Conservation (phyloP, 2,888 invertebrate genomes). For the Drosophila ezoana region DNA sequence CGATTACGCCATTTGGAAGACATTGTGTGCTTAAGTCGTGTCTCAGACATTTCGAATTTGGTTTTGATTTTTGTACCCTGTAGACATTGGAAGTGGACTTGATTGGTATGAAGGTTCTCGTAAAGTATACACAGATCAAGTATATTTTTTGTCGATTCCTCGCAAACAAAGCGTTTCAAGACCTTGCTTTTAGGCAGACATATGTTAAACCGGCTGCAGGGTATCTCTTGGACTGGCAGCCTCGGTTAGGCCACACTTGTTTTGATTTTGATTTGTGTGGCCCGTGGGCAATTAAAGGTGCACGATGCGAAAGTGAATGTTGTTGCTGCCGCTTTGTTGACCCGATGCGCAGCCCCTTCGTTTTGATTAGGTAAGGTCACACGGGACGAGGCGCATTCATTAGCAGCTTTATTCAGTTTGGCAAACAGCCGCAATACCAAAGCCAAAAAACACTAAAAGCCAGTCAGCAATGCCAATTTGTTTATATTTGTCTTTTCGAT, state of each 20-base stretch:
- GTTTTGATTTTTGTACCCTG: conserved; percentile 24
- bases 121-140: no score
- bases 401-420: conserved; percentile 20
- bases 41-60: conserved; percentile 27
- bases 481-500: conserved; percentile 23
- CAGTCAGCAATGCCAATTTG: conserved; percentile 51
- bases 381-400: conserved; percentile 29
- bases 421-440: conserved; percentile 2
- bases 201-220: neutral
- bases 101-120: neutral
- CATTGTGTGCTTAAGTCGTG: conserved; percentile 33
- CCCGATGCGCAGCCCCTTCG: conserved; percentile 20
- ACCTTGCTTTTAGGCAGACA: no score
- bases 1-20: conserved; percentile 68
- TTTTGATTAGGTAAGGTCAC: conserved; percentile 53
- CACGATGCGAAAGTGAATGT: conserved; percentile 77
- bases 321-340: conserved; percentile 20
- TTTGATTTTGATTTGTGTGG: conserved; percentile 37
- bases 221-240: neutral
- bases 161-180: no score
- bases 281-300: conserved; percentile 75
- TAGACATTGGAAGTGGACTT: neutral
- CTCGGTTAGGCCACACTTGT: neutral
- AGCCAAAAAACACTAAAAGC: conserved; percentile 15
- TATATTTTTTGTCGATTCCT: no score